Percentiles rank a stretch among this genome's conserved stretches.
These are phyloP conservation scores for Polydesmus complanatus DNA, from an alignment of 2,888 invertebrate species.

Conservation along the genomic window DNA sequence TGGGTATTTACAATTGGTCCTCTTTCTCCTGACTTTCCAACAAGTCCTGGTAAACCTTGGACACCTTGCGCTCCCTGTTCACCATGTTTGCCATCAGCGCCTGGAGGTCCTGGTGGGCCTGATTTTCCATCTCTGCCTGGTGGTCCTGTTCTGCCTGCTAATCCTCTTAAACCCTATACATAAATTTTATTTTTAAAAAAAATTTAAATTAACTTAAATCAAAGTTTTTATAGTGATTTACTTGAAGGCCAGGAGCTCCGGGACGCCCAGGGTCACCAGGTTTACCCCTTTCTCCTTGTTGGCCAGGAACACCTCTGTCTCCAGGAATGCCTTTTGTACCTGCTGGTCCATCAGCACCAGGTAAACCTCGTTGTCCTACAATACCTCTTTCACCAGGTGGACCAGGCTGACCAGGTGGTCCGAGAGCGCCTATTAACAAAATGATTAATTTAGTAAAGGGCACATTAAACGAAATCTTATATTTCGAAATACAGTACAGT, in stretches of 20 bases:
- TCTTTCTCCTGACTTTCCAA: conserved; percentile 63
- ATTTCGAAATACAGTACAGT: too few species aligned
- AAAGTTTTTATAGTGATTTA: too few species aligned
- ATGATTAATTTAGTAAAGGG: too few species aligned
- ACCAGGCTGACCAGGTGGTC: conserved; percentile 50
- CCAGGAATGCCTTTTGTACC: conserved; percentile 59
- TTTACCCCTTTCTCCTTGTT: conserved; percentile 27
- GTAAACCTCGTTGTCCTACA: conserved; percentile 50
- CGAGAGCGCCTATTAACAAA: too few species aligned
- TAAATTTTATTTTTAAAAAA: conserved; percentile 22
- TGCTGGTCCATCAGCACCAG: conserved; percentile 59
- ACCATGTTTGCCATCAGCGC: conserved; percentile 72
- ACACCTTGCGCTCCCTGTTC: conserved; percentile 65
- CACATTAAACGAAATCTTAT: too few species aligned
- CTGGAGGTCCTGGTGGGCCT: conserved; percentile 44
- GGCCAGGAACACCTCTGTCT: conserved; percentile 46
- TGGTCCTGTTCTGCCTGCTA: conserved; percentile 24
- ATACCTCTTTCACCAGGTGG: conserved; percentile 46
- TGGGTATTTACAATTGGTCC: conserved; percentile 47
- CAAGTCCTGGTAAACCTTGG: conserved; percentile 61
- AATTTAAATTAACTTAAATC: neutral
- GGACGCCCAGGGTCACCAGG: conserved; percentile 46
- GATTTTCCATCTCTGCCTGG: conserved; percentile 30
- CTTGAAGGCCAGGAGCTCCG: conserved; percentile 42
- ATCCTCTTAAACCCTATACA: conserved; percentile 43